Percentiles rank a stretch among this genome's conserved stretches.
These are phyloP conservation scores for Heteropelma amictum DNA, from an alignment of 2,888 invertebrate genomes.

Conservation along the genomic window DNA sequence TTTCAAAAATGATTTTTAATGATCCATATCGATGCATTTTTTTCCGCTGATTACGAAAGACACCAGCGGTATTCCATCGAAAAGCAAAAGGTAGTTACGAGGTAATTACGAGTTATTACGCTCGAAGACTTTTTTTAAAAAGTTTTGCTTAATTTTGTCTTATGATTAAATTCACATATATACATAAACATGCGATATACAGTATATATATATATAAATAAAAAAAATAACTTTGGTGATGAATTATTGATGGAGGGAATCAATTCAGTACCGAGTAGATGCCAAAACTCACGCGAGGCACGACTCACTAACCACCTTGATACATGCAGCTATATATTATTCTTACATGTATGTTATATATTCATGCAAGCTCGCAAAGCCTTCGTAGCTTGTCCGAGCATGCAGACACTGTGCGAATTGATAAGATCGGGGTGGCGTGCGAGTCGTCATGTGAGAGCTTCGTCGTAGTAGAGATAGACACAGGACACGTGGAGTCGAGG, in stretches of 20 bases:
- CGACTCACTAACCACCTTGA: constrained; percentile 3
- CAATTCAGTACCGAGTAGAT: constrained; percentile 24
- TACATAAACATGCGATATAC: not conserved
- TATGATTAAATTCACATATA: too few relatives aligned
- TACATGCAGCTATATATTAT: not conserved
- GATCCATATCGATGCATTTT: too few relatives aligned
- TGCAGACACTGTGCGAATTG: constrained; percentile 47
- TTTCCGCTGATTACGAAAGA: too few relatives aligned
- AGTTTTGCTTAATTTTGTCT: too few relatives aligned
- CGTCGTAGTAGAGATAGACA: constrained; percentile 51
- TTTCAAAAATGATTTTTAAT: too few relatives aligned
- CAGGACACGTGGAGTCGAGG: constrained; percentile 49
- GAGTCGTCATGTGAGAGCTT: constrained; percentile 49
- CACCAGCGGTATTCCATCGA: too few relatives aligned
- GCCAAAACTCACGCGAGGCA: constrained; percentile 39
- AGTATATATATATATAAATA: not conserved
- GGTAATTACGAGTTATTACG: too few relatives aligned
- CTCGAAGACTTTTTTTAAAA: too few relatives aligned
- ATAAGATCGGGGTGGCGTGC: constrained; percentile 74
- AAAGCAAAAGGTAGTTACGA: too few relatives aligned
- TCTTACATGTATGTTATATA: not conserved
- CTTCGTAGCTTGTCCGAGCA: constrained; percentile 24
- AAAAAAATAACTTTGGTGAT: constrained; percentile 7
- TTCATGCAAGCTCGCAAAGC: constrained; percentile 22
- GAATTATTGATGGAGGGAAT: constrained; percentile 49